Percentiles rank a stretch among this genome's conserved stretches.
Evolutionary conservation across 2,797 vertebrate species (phyloP).

Genomic region (Melanotaenia nigrans): DNA sequence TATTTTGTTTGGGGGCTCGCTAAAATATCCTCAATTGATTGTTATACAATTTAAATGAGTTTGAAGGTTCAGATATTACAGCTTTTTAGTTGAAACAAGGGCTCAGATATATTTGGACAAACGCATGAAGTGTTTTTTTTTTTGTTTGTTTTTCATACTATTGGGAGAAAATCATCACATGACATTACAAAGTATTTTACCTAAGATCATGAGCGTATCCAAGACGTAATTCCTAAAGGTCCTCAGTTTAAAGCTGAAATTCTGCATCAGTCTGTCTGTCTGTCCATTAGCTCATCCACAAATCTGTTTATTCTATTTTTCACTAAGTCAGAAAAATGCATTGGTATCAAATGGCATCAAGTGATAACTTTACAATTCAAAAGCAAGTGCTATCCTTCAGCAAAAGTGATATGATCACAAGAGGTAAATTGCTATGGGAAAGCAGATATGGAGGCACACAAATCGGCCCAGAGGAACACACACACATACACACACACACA

Average conservation of each 20-base stretch:
- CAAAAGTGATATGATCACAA: conserved; percentile 76
- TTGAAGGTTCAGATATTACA: no score
- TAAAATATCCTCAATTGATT: no score
- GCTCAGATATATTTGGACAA: no score
- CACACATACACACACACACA: no score
- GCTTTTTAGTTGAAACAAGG: no score
- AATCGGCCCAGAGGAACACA: conserved; percentile 21
- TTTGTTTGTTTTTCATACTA: no score
- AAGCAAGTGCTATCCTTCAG: conserved; percentile 55
- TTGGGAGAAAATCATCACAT: no score
- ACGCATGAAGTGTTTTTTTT: no score
- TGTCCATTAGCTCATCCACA: conserved; percentile 9
- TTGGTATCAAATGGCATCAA: conserved; percentile 62
- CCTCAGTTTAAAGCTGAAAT: not conserved
- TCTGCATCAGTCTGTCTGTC: not conserved
- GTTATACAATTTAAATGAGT: no score
- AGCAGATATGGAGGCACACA: conserved; percentile 48
- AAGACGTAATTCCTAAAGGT: not conserved
- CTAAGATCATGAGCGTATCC: no score
- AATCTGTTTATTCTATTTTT: conserved; percentile 39
- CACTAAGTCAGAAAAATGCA: conserved; percentile 29
- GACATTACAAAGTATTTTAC: no score
- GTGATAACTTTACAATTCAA: conserved; percentile 70
- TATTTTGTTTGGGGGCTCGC: no score
- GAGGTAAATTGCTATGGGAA: conserved; percentile 72